Conservation (phyloP, 2,888 invertebrate species). For the Acanthosepion pharaonis region DNA sequence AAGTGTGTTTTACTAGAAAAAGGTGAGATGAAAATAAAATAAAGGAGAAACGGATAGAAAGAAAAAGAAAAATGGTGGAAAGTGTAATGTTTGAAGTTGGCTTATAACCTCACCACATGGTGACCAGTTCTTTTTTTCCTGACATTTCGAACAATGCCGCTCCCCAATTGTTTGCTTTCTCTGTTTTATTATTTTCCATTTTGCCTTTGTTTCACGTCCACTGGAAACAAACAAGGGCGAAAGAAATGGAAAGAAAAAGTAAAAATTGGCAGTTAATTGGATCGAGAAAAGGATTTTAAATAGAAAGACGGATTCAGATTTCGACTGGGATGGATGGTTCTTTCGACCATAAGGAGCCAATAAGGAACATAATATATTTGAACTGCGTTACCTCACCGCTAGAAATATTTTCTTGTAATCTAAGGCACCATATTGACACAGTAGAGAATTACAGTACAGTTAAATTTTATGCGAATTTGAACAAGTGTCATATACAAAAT, state of each 20-base stretch:
- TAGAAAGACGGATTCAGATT: not conserved
- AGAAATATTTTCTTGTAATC: not conserved
- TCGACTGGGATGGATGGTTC: not conserved
- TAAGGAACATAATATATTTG: constrained; percentile 22
- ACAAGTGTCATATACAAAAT: not conserved
- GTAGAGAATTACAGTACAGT: not conserved
- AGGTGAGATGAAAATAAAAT: not conserved
- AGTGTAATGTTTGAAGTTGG: not conserved
- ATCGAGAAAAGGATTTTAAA: not conserved
- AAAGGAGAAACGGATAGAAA: not conserved
- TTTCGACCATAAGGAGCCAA: constrained; percentile 8
- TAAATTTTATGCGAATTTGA: not conserved
- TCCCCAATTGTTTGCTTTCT: constrained; percentile 14
- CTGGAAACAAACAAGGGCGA: constrained; percentile 33
- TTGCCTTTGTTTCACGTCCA: not conserved
- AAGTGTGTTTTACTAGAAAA: not conserved
- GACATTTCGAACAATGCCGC: not conserved
- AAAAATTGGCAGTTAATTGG: constrained; percentile 12
- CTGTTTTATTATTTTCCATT: not conserved
- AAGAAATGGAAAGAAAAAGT: not conserved
- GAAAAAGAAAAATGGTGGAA: not conserved
- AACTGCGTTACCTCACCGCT: constrained; percentile 4
- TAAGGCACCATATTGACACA: not conserved
- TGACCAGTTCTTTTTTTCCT: not conserved
- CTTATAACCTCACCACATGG: not conserved